Conservation (phyloP, 2,888 invertebrate genomes). For the Smittia sp. region DNA sequence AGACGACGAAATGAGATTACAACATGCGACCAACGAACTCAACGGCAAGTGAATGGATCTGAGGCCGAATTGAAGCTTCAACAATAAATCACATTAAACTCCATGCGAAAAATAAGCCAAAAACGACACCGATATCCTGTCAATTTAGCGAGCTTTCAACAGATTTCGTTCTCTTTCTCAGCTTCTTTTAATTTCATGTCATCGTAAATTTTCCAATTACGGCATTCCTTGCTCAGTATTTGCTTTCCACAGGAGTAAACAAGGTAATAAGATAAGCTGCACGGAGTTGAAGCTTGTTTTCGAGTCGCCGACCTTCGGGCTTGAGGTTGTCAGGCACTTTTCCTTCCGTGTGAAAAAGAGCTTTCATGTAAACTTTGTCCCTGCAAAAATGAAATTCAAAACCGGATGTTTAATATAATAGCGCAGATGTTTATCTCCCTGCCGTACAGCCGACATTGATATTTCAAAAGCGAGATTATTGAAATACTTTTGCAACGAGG, state of each 20-base stretch:
- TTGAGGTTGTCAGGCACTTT: too few relatives aligned
- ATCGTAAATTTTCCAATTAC: constrained; percentile 23
- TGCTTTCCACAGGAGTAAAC: background rate
- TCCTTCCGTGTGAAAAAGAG: too few relatives aligned
- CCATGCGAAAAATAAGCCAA: background rate
- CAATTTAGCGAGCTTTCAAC: background rate
- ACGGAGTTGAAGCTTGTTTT: background rate
- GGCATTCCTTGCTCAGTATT: background rate
- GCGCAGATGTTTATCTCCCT: constrained; percentile 9
- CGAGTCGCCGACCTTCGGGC: too few relatives aligned
- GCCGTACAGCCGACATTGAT: background rate
- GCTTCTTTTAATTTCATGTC: constrained; percentile 10
- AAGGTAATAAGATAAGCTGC: background rate
- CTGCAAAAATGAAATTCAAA: background rate
- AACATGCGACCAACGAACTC: background rate
- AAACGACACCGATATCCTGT: background rate
- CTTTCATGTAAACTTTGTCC: too few relatives aligned
- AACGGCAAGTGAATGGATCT: background rate
- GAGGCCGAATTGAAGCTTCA: background rate
- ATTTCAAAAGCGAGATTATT: background rate
- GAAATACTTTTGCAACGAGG: background rate
- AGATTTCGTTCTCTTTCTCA: background rate
- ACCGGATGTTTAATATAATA: constrained; percentile 17
- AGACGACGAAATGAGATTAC: background rate
- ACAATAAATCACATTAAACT: background rate